These are phyloP conservation scores for Struthio camelus DNA, from an alignment of 2,113 vertebrate genomes.

Conservation along the genomic window DNA sequence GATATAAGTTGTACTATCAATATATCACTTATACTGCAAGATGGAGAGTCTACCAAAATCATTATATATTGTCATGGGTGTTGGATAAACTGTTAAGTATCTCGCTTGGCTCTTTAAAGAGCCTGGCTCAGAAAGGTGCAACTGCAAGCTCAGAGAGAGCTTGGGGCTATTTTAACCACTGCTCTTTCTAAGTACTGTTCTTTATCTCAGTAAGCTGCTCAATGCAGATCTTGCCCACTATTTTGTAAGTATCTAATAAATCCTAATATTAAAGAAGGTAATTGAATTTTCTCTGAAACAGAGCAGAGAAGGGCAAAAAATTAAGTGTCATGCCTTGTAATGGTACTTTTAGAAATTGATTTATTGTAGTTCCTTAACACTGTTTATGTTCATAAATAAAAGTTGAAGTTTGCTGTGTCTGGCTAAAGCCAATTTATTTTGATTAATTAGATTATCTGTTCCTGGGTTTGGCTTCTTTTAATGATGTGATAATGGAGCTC, in stretches of 20 bases:
- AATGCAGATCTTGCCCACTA: not conserved
- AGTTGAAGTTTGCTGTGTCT: not conserved
- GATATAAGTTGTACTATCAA: no score
- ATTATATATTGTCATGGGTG: not conserved
- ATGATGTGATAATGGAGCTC: constrained; percentile 51
- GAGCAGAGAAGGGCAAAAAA: not conserved
- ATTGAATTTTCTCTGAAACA: not conserved
- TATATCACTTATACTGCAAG: no score
- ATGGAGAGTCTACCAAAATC: not conserved
- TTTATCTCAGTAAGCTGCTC: constrained; percentile 2
- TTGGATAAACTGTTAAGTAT: not conserved
- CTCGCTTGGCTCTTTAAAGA: not conserved
- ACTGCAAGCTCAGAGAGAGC: not conserved
- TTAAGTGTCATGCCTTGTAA: not conserved
- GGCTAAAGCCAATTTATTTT: constrained; percentile 39
- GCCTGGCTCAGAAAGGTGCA: not conserved
- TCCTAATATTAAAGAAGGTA: not conserved
- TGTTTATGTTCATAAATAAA: not conserved
- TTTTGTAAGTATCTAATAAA: not conserved
- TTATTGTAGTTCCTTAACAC: not conserved
- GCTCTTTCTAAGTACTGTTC: not conserved
- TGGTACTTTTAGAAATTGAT: not conserved
- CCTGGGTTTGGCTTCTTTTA: constrained; percentile 50
- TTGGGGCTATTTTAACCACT: not conserved
- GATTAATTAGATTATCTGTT: constrained; percentile 52